A percentile compares a stretch with the other conserved stretches of the same genome.
Evolutionary conservation across 2,113 vertebrate species (phyloP).

Genomic region (Picathartes gymnocephalus): DNA sequence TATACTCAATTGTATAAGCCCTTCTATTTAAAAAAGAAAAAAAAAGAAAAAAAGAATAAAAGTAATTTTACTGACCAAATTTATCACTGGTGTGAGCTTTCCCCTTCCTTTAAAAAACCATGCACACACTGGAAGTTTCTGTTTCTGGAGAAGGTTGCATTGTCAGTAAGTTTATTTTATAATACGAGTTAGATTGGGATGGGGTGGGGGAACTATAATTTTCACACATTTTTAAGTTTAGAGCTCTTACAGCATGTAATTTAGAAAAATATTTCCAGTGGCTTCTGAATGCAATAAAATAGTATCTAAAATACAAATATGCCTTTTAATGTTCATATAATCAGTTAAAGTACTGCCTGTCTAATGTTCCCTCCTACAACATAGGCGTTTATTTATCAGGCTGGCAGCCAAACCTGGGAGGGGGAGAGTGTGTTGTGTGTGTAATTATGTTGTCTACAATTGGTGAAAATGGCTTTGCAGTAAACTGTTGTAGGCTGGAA

Average conservation of each 20-base stretch:
- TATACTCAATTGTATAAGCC: slow-evolving; percentile 36
- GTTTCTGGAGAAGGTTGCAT: neutral
- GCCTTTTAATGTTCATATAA: slow-evolving; percentile 24
- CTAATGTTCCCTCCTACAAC: neutral
- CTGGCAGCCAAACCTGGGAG: slow-evolving; percentile 36
- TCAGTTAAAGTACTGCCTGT: slow-evolving; percentile 42
- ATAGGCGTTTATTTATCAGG: slow-evolving; percentile 41
- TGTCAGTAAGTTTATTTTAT: neutral
- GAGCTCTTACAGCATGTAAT: slow-evolving; percentile 9
- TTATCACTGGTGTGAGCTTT: slow-evolving; percentile 10
- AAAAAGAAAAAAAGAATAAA: slow-evolving; percentile 22
- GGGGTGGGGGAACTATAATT: neutral
- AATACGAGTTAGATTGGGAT: neutral
- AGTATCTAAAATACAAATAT: slow-evolving; percentile 41
- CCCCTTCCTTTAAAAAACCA: neutral
- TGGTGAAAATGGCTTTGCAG: slow-evolving; percentile 53
- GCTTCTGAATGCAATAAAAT: slow-evolving; percentile 36
- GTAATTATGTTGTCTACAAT: slow-evolving; percentile 52
- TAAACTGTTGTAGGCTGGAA: slow-evolving; percentile 31
- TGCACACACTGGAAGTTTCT: neutral
- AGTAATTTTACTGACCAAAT: slow-evolving; percentile 46
- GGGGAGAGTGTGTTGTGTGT: neutral
- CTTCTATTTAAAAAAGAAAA: neutral
- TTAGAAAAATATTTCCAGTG: slow-evolving; percentile 48
- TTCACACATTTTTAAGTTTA: slow-evolving; percentile 20